Conservation (phyloP, 1,140 invertebrate genomes). For the Trissolcus basalis region DNA sequence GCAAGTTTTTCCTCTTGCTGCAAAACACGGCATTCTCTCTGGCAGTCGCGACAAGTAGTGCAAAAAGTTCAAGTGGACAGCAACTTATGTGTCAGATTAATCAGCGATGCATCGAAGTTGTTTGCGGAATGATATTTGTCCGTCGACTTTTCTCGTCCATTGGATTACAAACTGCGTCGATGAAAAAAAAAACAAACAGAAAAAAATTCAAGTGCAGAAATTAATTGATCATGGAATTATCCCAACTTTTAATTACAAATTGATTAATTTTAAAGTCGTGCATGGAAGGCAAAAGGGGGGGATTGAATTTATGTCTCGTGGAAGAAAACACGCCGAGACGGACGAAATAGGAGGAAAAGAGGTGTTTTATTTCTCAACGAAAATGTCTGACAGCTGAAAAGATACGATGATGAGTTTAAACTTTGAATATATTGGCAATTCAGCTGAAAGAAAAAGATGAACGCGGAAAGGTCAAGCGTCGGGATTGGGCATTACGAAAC, state of each 20-base stretch:
- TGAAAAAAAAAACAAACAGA: too few species aligned
- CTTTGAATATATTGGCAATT: constrained; percentile 50
- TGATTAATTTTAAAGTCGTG: too few species aligned
- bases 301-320: too few species aligned
- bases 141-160: not conserved
- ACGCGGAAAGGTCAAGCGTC: constrained; percentile 57
- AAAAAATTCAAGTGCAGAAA: not conserved
- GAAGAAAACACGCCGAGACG: too few species aligned
- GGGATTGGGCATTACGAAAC: constrained; percentile 56
- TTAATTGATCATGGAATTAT: not conserved
- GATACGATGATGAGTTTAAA: constrained; percentile 53
- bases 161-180: too few species aligned
- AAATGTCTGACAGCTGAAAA: constrained; percentile 29
- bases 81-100: constrained; percentile 34
- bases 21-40: constrained; percentile 1
- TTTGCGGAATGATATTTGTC: constrained; percentile 32
- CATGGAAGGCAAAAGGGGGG: too few species aligned
- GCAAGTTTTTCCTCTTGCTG: constrained; percentile 19
- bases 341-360: not conserved
- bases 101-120: constrained; percentile 15
- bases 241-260: too few species aligned
- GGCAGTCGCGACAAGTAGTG: constrained; percentile 21
- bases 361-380: constrained; percentile 19
- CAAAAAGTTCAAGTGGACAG: constrained; percentile 20
- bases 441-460: constrained; percentile 45